Evolutionary conservation across 2,113 vertebrate genomes (phyloP).

Genomic region (Sminthopsis crassicaudata): DNA sequence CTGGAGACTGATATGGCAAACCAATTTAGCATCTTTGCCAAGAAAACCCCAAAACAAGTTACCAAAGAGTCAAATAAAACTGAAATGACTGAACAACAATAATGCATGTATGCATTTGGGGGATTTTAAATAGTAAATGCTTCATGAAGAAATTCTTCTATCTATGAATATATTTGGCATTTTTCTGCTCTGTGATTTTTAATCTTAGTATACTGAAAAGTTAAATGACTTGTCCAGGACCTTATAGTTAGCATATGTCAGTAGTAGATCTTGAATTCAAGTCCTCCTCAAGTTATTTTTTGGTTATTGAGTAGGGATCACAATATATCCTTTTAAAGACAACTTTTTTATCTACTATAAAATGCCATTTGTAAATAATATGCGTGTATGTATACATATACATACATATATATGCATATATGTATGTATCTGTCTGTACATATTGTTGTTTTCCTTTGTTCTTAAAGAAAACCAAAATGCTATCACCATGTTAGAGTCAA

Average conservation of each 20-base stretch:
- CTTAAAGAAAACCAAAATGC: too few species aligned
- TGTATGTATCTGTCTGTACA: too few species aligned
- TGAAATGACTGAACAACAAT: too few species aligned
- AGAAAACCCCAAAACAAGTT: too few species aligned
- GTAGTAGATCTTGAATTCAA: background rate
- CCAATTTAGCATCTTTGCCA: too few species aligned
- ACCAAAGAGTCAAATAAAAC: too few species aligned
- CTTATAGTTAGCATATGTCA: background rate
- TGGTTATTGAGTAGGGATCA: too few species aligned
- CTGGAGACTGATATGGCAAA: too few species aligned
- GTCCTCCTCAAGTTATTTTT: background rate
- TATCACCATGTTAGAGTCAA: too few species aligned
- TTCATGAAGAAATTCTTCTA: background rate
- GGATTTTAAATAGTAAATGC: background rate
- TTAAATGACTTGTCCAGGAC: background rate
- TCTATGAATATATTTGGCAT: background rate
- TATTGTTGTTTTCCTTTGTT: too few species aligned
- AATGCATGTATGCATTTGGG: too few species aligned
- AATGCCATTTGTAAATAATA: background rate
- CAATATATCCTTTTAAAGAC: background rate
- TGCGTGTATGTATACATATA: background rate
- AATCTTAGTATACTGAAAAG: background rate
- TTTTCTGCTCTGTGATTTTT: background rate
- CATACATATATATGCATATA: background rate
- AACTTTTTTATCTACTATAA: background rate